Conservation (phyloP, 2,888 invertebrate species). For the Theodoxus fluviatilis region DNA sequence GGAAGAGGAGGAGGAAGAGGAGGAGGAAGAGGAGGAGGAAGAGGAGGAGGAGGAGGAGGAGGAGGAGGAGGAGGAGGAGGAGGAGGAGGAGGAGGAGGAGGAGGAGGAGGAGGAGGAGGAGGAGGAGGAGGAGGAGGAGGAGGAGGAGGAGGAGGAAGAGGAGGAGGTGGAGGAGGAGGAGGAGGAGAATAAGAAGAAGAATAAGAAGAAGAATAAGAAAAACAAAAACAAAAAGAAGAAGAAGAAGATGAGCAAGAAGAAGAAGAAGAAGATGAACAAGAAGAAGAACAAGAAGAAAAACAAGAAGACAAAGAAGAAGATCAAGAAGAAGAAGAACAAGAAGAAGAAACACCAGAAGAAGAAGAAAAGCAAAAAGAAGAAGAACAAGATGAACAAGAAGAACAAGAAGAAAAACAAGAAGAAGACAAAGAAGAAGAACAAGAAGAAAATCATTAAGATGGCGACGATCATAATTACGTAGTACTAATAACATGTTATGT, state of each 20-base stretch:
- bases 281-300: slow-evolving; percentile 22
- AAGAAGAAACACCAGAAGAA: slow-evolving; percentile 16
- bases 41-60: too few species aligned
- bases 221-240: not conserved
- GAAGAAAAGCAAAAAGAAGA: slow-evolving; percentile 12
- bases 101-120: too few species aligned
- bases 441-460: not conserved
- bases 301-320: not conserved
- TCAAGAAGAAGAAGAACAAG: slow-evolving; percentile 14
- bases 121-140: too few species aligned
- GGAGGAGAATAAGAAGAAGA: not conserved
- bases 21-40: too few species aligned
- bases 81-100: too few species aligned
- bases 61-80: too few species aligned
- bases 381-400: slow-evolving; percentile 8
- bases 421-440: not conserved
- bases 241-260: not conserved
- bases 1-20: too few species aligned
- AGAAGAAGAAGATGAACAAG: not conserved
- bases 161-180: not conserved
- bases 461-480: too few species aligned
- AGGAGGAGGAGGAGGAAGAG: not conserved
- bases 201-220: not conserved
- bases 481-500: too few species aligned
- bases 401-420: slow-evolving; percentile 11